These are phyloP conservation scores for Dimorphilus gyrociliatus DNA, from an alignment of 2,888 invertebrate species.

Conservation along the genomic window DNA sequence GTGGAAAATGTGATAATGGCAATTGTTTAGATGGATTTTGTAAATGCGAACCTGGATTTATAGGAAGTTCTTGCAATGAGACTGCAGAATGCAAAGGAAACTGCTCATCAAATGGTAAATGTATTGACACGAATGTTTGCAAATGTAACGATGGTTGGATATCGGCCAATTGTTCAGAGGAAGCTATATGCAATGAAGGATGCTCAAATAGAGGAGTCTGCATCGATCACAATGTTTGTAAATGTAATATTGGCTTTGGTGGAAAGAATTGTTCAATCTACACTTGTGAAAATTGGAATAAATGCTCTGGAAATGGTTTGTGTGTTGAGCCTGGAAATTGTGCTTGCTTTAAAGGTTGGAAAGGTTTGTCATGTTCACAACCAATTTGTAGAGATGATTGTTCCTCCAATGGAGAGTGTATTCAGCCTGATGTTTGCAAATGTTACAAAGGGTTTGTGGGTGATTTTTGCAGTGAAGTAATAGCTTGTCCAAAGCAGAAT, in stretches of 20 bases:
- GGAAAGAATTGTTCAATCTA: background rate
- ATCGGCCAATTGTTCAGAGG: background rate
- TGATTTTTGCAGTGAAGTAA: background rate
- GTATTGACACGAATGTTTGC: background rate
- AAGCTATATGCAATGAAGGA: background rate
- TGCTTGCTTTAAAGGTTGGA: background rate
- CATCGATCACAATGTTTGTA: too few species aligned
- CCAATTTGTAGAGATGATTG: background rate
- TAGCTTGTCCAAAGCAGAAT: too few species aligned
- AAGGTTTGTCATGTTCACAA: background rate
- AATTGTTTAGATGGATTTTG: too few species aligned
- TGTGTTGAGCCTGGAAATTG: constrained; percentile 2
- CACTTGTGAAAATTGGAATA: background rate
- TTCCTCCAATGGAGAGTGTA: background rate
- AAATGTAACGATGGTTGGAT: too few species aligned
- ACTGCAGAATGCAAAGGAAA: too few species aligned
- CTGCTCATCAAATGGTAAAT: too few species aligned
- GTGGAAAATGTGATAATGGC: too few species aligned
- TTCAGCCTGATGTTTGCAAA: background rate
- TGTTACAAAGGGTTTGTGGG: background rate
- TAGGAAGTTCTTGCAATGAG: too few species aligned
- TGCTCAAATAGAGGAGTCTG: too few species aligned
- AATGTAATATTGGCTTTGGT: too few species aligned
- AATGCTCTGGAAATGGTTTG: background rate
- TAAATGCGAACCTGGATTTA: too few species aligned